These are phyloP conservation scores for Proisotoma minuta DNA, from an alignment of 2,888 invertebrate genomes.

Conservation along the genomic window DNA sequence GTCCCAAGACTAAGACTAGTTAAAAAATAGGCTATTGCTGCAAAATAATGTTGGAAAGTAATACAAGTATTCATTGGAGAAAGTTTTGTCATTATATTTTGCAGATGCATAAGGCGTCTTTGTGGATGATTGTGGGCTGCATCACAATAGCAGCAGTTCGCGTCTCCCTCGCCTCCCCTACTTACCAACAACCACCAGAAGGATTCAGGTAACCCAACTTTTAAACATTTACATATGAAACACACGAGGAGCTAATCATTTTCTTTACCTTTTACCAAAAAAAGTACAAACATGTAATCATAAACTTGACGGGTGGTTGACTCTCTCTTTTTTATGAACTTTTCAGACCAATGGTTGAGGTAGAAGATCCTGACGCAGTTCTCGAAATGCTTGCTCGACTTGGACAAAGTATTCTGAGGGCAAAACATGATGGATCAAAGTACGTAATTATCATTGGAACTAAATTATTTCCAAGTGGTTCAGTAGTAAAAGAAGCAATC, in stretches of 20 bases:
- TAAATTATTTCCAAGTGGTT: too few relatives aligned
- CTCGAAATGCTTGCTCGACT: conserved; percentile 70
- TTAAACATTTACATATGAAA: too few relatives aligned
- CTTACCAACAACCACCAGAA: background rate
- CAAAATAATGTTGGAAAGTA: too few relatives aligned
- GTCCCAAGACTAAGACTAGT: too few relatives aligned
- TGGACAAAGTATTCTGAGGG: conserved; percentile 68
- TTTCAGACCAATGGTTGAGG: conserved; percentile 45
- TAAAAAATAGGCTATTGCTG: too few relatives aligned
- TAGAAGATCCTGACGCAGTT: conserved; percentile 70
- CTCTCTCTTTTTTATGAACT: background rate
- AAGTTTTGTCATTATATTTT: too few relatives aligned
- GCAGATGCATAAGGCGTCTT: background rate
- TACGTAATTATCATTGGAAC: too few relatives aligned
- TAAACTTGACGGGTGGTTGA: background rate
- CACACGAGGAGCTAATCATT: too few relatives aligned
- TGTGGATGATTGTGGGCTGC: conserved; percentile 10
- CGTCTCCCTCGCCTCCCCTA: background rate
- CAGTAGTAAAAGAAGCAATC: too few relatives aligned
- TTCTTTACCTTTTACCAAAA: background rate
- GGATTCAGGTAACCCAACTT: background rate
- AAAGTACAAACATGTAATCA: background rate
- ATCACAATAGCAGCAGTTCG: background rate
- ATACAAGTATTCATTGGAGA: too few relatives aligned
- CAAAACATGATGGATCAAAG: conserved; percentile 54